Evolutionary conservation across 2,113 vertebrate species (phyloP).

Genomic region (Python bivittatus): DNA sequence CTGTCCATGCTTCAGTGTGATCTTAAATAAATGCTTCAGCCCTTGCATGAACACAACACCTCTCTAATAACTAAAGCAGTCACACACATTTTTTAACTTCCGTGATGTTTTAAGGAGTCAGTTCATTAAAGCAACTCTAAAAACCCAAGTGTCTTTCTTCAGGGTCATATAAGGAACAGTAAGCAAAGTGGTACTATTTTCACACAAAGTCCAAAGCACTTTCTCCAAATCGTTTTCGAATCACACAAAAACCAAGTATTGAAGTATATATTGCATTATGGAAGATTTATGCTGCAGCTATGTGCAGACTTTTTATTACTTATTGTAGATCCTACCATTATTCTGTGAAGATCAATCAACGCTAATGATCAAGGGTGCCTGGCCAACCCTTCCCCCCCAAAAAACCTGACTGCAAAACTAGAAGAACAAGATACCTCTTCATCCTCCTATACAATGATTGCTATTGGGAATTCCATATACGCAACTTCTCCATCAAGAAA

Average conservation of each 20-base stretch:
- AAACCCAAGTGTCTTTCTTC: neutral
- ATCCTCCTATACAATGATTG: neutral
- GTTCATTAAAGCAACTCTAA: neutral
- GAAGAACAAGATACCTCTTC: neutral
- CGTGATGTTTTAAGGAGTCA: neutral
- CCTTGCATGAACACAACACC: neutral
- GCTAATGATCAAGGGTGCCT: slow-evolving; percentile 57
- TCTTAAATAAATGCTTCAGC: neutral
- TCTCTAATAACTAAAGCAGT: neutral
- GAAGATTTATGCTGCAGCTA: slow-evolving; percentile 62
- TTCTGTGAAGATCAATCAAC: slow-evolving; percentile 70
- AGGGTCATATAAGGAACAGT: neutral
- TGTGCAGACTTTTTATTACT: slow-evolving; percentile 19
- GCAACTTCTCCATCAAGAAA: slow-evolving; percentile 40
- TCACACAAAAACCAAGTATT: neutral
- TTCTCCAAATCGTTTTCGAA: neutral
- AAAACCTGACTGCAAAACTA: slow-evolving; percentile 46
- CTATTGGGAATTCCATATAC: slow-evolving; percentile 31
- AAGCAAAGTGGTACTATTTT: neutral
- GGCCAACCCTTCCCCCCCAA: neutral
- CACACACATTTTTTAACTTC: neutral
- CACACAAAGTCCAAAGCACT: neutral
- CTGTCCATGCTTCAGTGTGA: neutral
- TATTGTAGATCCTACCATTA: slow-evolving; percentile 54
- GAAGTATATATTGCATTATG: slow-evolving; percentile 49